These are phyloP conservation scores for Megastigmus dorsalis DNA, from an alignment of 2,888 invertebrate species.

Conservation along the genomic window DNA sequence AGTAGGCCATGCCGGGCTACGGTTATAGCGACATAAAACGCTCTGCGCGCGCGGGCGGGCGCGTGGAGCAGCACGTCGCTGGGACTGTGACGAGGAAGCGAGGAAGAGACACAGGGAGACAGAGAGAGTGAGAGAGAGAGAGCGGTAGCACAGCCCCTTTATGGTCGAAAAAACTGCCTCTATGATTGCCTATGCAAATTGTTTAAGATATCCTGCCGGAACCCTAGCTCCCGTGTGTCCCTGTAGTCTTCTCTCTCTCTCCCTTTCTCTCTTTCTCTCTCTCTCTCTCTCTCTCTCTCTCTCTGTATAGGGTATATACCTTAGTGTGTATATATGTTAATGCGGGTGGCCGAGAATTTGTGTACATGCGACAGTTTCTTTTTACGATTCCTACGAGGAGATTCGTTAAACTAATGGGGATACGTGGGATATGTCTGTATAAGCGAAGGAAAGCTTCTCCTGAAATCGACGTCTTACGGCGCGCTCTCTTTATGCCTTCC, in stretches of 20 bases:
- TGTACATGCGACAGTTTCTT: not conserved
- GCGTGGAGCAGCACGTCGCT: too few relatives aligned
- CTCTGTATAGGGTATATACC: too few relatives aligned
- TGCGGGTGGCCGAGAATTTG: not conserved
- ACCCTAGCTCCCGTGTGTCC: constrained; percentile 11
- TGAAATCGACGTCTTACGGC: too few relatives aligned
- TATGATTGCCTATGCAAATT: constrained; percentile 75
- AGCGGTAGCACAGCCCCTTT: constrained; percentile 60
- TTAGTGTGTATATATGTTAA: constrained; percentile 2
- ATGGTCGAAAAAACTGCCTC: constrained; percentile 73
- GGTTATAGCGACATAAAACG: constrained; percentile 74
- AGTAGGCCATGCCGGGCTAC: constrained; percentile 74
- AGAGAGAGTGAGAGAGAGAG: constrained; percentile 49
- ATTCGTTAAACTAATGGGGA: constrained; percentile 12
- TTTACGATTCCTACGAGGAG: not conserved
- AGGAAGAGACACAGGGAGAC: too few relatives aligned
- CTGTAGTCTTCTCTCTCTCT: too few relatives aligned
- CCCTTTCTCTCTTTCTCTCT: too few relatives aligned
- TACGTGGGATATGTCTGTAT: too few relatives aligned
- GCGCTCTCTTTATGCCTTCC: too few relatives aligned
- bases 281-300: too few relatives aligned
- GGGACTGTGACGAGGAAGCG: too few relatives aligned
- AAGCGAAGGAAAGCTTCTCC: too few relatives aligned
- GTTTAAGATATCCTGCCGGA: constrained; percentile 72
- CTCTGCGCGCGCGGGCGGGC: constrained; percentile 59